Conservation (phyloP, 2,113 vertebrate species). For the Emberiza fucata region DNA sequence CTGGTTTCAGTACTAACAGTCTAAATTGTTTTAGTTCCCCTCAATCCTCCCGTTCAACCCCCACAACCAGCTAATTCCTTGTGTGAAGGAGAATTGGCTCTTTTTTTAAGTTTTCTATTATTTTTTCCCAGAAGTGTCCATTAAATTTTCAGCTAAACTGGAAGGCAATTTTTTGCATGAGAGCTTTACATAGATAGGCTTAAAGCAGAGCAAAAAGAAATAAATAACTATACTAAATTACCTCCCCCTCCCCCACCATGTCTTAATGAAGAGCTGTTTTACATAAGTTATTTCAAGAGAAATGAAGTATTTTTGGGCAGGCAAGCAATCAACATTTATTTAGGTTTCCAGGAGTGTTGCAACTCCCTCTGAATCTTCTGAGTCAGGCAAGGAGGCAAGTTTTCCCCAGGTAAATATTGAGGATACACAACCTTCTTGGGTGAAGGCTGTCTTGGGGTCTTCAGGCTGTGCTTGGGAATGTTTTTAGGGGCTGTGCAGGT, state of each 20-base stretch:
- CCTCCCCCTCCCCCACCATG: not conserved
- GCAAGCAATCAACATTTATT: conserved; percentile 51
- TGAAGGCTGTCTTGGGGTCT: not conserved
- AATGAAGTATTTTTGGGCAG: conserved; percentile 55
- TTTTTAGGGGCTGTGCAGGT: not conserved
- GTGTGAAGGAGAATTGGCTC: conserved; percentile 27
- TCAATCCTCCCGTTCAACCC: not conserved
- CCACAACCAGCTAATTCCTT: not conserved
- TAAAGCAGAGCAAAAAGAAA: conserved; percentile 65
- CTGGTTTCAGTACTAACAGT: not conserved
- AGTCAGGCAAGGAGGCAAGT: not conserved
- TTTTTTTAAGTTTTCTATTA: not conserved
- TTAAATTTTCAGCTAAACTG: conserved; percentile 69
- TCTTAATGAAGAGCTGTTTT: conserved; percentile 70
- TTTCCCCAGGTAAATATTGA: not conserved
- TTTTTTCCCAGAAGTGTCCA: conserved; percentile 47
- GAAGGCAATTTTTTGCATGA: conserved; percentile 79
- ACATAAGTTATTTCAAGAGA: conserved; percentile 63
- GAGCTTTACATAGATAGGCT: conserved; percentile 67
- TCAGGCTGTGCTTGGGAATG: not conserved
- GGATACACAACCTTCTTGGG: not conserved
- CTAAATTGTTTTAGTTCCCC: not conserved
- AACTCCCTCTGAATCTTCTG: conserved; percentile 35
- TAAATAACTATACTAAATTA: conserved; percentile 4
- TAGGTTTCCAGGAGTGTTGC: conserved; percentile 40